These are phyloP conservation scores for Urocolius indicus DNA, from an alignment of 2,113 vertebrate species.

Conservation along the genomic window DNA sequence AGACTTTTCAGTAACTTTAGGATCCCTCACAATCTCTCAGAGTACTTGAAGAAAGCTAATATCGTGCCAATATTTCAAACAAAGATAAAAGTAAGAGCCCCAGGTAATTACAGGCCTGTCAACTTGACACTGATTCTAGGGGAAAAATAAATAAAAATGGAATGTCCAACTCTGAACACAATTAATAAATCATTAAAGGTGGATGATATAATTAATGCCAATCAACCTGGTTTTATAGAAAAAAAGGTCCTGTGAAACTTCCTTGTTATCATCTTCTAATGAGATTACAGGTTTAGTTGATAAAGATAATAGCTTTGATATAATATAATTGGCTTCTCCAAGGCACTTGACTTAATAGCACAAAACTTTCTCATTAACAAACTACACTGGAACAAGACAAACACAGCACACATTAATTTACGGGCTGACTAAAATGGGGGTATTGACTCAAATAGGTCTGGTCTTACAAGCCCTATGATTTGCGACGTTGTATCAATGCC, in stretches of 20 bases:
- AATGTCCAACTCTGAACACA: conserved; percentile 40
- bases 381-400: neutral
- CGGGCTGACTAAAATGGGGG: neutral
- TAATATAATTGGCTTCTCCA: conserved; percentile 26
- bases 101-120: conserved; percentile 52
- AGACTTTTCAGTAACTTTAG: neutral
- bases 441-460: neutral
- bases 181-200: conserved; percentile 72
- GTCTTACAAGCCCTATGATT: neutral
- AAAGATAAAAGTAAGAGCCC: conserved; percentile 55
- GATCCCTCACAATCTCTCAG: neutral
- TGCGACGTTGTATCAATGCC: fast-evolving
- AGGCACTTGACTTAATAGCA: neutral
- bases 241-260: conserved; percentile 20
- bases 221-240: conserved; percentile 44
- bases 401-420: neutral
- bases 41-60: conserved; percentile 28
- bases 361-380: conserved; percentile 26
- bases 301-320: conserved; percentile 67
- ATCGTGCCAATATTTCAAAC: conserved; percentile 39
- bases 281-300: conserved; percentile 43
- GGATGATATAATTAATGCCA: conserved; percentile 57
- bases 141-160: conserved; percentile 61
- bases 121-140: conserved; percentile 43
- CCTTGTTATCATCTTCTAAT: conserved; percentile 6